These are phyloP conservation scores for Zaprionus nigranus DNA, from an alignment of 1,140 invertebrate species.

Conservation along the genomic window DNA sequence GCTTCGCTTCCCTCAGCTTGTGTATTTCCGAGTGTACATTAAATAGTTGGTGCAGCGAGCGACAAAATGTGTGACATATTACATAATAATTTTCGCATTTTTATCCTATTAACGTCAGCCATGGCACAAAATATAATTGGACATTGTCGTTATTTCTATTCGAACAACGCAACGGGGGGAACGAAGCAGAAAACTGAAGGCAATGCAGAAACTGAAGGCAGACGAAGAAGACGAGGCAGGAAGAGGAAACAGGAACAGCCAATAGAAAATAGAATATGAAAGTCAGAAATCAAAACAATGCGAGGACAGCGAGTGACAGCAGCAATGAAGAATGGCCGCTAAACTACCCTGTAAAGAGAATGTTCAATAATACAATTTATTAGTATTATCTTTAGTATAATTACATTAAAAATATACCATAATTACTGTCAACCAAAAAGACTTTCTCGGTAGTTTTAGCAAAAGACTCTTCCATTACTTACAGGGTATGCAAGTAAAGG, in stretches of 20 bases:
- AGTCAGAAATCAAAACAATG: conserved; percentile 7
- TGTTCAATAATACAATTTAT: neutral
- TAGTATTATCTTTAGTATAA: neutral
- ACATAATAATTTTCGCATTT: conserved; percentile 63
- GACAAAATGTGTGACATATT: conserved; percentile 59
- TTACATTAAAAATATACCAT: neutral
- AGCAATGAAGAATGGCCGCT: neutral
- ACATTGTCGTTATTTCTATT: conserved; percentile 46
- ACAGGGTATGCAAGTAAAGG: neutral
- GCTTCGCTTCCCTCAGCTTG: neutral
- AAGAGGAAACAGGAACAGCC: conserved; percentile 2
- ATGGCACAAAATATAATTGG: conserved; percentile 62
- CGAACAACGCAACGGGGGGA: neutral
- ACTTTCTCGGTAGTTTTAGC: no score
- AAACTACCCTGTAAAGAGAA: neutral
- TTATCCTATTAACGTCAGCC: conserved; percentile 59
- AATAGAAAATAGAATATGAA: conserved; percentile 6
- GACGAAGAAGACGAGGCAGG: neutral
- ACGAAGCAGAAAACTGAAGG: neutral
- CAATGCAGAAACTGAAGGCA: neutral
- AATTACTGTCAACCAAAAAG: neutral
- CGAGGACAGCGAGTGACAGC: neutral
- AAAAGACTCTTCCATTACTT: neutral
- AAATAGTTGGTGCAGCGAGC: conserved; percentile 45
- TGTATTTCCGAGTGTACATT: conserved; percentile 33